Evolutionary conservation across 2,113 vertebrate genomes (phyloP), one percentile per base, ranked within the genome.

Genomic region (Struthidea cinerea): DNA sequence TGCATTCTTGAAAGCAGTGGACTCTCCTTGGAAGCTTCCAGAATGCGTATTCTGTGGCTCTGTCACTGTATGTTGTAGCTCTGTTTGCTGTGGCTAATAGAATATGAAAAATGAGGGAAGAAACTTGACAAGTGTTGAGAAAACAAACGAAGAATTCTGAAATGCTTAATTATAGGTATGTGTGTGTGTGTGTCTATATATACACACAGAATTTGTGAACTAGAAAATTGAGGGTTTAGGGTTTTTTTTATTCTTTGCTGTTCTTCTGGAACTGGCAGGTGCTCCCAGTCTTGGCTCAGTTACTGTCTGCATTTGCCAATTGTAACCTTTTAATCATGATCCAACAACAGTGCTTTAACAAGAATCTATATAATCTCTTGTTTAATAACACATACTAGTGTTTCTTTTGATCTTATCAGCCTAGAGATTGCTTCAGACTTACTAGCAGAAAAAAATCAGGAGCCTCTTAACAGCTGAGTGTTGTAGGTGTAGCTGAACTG

Each of bases 391-490:
- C 53, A 35, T 94, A 71, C 68, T 96, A 77, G 77, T 96, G 93
- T 96, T 95, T 92, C 95, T 96, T 97, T 97, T 97, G 96, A 97
- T 97, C 90, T 97, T 97, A 96, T 95, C 96, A 89, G 57, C 50
- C 52, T 84, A n/a, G 65, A 55, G 78, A 78, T 91, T 96, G 94
- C 97, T 93, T 89, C 78, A 93, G 96, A 83, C 94, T 93, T 84
- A 46, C 75, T 96, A 78, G 68, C 94, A 96, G 85, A 60, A 81
- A 91, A 71, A 79, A 76, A 32, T 73, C 35, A 50, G 52, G 79
- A 84, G 55, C 49, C 52, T 96, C 28, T 78, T 78, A 87, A 89
- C 63, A 96, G 80, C 84, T 95, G 93, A 76, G 61, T 60, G 83
- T 89, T 86, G 89, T 94, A 92, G 96, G 95, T 96, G 92, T 93